Conservation (phyloP, 2,797 vertebrate genomes). For the Tapera naevia region DNA sequence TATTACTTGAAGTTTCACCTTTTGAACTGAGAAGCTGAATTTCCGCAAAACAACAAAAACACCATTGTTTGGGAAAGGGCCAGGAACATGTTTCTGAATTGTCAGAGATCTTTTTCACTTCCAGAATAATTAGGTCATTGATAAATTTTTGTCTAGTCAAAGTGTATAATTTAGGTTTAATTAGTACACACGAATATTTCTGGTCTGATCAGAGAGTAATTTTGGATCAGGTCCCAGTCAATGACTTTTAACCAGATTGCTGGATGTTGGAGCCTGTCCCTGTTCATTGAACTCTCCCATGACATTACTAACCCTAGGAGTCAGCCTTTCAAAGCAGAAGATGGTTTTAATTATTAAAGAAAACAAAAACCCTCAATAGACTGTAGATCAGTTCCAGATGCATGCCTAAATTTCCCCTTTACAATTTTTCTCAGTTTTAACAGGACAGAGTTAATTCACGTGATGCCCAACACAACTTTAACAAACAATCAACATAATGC, state of each 20-base stretch:
- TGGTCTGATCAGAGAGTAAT: neutral
- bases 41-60: neutral
- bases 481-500: neutral
- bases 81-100: neutral
- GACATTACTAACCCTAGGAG: neutral
- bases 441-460: neutral
- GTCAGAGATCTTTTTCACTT: neutral
- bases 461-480: neutral
- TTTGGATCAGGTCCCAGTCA: conserved; percentile 6
- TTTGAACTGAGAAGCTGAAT: neutral
- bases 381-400: neutral
- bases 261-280: neutral
- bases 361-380: neutral
- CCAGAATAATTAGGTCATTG: neutral
- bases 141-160: neutral
- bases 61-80: neutral
- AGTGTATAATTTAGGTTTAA: neutral
- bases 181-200: neutral
- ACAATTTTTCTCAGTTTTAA: neutral
- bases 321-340: neutral
- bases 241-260: neutral
- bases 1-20: neutral
- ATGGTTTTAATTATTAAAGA: neutral
- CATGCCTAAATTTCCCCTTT: neutral
- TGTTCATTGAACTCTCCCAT: neutral